phyloP scores from a whole-genome alignment of 1,140 invertebrate genomes.

The Drosophila watanabei region DNA sequence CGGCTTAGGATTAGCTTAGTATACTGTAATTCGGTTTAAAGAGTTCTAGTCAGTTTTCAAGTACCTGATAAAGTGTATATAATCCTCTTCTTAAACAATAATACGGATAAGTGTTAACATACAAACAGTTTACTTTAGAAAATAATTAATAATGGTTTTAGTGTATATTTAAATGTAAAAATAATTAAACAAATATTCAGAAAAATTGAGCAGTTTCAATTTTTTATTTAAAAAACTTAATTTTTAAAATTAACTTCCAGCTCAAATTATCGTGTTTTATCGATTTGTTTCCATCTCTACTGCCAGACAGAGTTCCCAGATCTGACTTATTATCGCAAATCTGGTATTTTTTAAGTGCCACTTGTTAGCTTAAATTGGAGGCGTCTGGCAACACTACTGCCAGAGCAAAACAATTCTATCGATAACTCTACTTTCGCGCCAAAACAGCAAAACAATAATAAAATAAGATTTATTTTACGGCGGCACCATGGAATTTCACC shows the following conservation, averaged over 20 bases:
- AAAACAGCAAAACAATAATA: constrained; percentile 30
- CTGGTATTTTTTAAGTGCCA: too few species aligned
- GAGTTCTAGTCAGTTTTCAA: constrained; percentile 65
- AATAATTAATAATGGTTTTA: too few species aligned
- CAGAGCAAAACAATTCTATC: not conserved
- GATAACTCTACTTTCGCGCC: constrained; percentile 48
- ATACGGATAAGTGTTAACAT: not conserved
- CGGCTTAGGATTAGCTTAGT: constrained; percentile 6
- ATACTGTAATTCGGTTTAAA: constrained; percentile 9
- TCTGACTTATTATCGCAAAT: too few species aligned
- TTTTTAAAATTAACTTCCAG: too few species aligned
- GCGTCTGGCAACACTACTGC: not conserved
- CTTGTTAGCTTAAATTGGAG: too few species aligned
- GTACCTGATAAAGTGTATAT: constrained; percentile 65
- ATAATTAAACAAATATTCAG: too few species aligned
- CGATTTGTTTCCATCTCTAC: not conserved
- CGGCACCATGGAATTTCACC: constrained; percentile 71
- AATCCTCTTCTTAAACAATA: not conserved
- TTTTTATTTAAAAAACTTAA: too few species aligned
- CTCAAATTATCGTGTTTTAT: not conserved
- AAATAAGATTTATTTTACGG: constrained; percentile 4
- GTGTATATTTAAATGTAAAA: too few species aligned
- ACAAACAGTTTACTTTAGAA: too few species aligned
- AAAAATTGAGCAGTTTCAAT: too few species aligned
- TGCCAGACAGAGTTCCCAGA: too few species aligned